phyloP scores from a whole-genome alignment of 2,888 invertebrate species.

The Hirtodrosophila alboralis region DNA sequence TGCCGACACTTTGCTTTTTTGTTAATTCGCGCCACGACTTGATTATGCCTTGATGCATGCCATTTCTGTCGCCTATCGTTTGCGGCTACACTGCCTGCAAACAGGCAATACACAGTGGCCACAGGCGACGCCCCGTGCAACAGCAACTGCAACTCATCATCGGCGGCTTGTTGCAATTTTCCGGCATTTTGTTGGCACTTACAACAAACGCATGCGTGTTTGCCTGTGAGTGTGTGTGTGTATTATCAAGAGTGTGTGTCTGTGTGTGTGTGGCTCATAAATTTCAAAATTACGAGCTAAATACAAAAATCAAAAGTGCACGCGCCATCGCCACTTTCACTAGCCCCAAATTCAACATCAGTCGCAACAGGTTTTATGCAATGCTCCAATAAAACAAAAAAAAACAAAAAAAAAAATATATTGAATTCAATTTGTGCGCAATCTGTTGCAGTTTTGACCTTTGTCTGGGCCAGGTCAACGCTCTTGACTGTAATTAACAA shows the following conservation, averaged over 20 bases:
- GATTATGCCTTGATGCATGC: constrained; percentile 52
- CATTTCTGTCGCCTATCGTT: constrained; percentile 24
- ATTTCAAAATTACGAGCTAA: constrained; percentile 41
- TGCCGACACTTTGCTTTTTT: constrained; percentile 41
- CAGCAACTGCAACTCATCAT: constrained; percentile 61
- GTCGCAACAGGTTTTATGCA: constrained; percentile 28
- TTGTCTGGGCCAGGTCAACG: background rate
- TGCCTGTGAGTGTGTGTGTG: background rate
- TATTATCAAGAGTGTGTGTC: constrained; percentile 12
- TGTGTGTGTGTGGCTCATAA: constrained; percentile 42
- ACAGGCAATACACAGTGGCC: constrained; percentile 21
- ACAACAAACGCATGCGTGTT: constrained; percentile 67
- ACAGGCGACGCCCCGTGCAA: constrained; percentile 42
- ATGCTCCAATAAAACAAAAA: too few relatives aligned
- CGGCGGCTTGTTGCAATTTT: constrained; percentile 53
- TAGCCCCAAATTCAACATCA: background rate
- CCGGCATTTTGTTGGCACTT: constrained; percentile 70
- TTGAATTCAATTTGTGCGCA: constrained; percentile 10
- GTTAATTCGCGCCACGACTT: constrained; percentile 48
- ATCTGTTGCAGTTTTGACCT: constrained; percentile 6
- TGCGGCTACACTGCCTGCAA: background rate
- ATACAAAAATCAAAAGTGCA: constrained; percentile 12
- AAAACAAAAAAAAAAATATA: too few relatives aligned
- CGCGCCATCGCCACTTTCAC: constrained; percentile 50
- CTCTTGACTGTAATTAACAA: too few relatives aligned